Base-by-base conservation (phyloP, 92 coral and sea anemone genomes). In the Scolanthus callimorphus region DNA sequence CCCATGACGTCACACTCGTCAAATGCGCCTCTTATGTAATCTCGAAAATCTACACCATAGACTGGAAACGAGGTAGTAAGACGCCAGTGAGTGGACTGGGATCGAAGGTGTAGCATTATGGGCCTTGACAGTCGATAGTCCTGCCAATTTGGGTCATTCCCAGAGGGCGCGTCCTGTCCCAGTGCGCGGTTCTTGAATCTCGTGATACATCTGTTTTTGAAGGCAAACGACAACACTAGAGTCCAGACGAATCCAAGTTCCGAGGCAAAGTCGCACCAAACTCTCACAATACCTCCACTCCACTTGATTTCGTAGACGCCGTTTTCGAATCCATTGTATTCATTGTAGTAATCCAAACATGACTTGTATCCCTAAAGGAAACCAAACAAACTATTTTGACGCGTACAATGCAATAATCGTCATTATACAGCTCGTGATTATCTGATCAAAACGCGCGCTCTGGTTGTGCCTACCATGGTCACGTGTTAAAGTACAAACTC, bases 221-320 rank as follows among this genome's bases (percentile, higher is more conserved):
- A 19, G 1, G 73, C 51, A 21, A 52, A 53, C 2, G 87, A 80
- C 38, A 80, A 26, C 23, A 80, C 21, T 10, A 73, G 65, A 11
- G 85, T 79, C 85, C 85, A 79, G 26, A 75, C 85, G 15, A 64
- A 62, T 3, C 49, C 27, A 9, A 75, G 59, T 27, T 79, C 85
- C 2, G 80, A 63, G 29, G 74, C 72, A 55, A 79, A 55, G 27
- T 79, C 85, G 30, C 85, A 79, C 51, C 50, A 79, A 27, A 73
- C 80, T 17, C 15, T 49, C 25, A 4, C 62, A 27, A 51, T 55
- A 6, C 0, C 27, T 0, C 80, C 85, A 12, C 25, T 54, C 31
- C 55, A 51, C 11, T 37, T 56, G 25, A 79, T 59, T 3, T 10
- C 45, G 70, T 79, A 79, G 51, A 57, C 3, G 0, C 85, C 85